These are phyloP conservation scores for Onychomys leucogaster DNA, from an alignment of 2,797 vertebrate genomes.

Conservation along the genomic window DNA sequence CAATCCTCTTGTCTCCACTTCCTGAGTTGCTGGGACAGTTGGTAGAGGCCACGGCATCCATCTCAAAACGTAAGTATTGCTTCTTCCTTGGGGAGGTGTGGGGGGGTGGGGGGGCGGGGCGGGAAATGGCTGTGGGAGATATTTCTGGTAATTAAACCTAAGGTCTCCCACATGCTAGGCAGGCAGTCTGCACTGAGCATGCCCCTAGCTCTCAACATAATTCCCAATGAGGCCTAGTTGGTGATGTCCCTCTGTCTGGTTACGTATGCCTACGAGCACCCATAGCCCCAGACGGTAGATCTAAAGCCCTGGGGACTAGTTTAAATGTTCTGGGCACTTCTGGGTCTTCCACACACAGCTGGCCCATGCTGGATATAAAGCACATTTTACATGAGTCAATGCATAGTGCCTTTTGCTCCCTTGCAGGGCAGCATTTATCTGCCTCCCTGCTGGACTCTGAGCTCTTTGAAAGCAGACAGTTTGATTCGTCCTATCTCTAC, in stretches of 20 bases:
- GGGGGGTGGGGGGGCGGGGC: no score
- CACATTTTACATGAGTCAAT: neutral
- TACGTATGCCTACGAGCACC: accelerated
- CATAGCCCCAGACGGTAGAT: no score
- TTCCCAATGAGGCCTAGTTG: neutral
- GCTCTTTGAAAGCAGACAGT: neutral
- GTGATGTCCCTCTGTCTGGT: neutral
- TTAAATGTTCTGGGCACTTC: neutral
- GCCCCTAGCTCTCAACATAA: neutral
- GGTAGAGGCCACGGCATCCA: neutral
- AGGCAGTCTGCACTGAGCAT: neutral
- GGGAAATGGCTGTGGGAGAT: neutral
- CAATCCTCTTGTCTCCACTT: neutral
- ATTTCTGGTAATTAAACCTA: neutral
- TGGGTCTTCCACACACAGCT: neutral
- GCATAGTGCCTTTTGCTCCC: neutral
- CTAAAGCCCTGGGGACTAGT: neutral
- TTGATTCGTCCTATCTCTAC: neutral
- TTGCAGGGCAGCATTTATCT: neutral
- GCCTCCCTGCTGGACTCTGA: neutral
- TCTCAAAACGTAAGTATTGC: neutral
- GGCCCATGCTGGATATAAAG: accelerated
- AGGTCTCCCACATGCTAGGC: neutral
- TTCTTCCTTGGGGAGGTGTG: neutral
- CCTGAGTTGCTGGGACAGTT: neutral